A percentile compares a stretch with the other conserved stretches of the same genome.
Conservation (phyloP, 2,888 invertebrate species). For the Tipula helvola region DNA sequence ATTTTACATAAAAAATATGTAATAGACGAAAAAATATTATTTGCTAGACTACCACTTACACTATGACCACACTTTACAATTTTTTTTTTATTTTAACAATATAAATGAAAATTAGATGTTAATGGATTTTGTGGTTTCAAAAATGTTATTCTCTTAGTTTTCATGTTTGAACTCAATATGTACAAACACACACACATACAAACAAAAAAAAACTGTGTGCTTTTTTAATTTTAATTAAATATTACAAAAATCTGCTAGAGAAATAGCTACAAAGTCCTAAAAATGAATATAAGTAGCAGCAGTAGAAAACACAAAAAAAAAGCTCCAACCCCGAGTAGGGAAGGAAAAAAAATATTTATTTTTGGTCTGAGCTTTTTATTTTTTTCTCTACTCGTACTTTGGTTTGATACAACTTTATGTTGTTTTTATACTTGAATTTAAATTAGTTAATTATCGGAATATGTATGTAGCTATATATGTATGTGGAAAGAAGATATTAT, state of each 20-base stretch:
- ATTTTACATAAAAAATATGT: neutral
- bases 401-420: neutral
- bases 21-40: neutral
- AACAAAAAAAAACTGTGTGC: neutral
- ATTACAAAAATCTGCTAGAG: neutral
- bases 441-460: neutral
- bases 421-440: neutral
- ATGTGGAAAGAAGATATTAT: neutral
- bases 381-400: neutral
- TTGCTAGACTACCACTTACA: neutral
- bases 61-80: neutral
- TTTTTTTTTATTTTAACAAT: neutral
- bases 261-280: neutral
- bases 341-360: neutral
- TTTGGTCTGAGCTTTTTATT: neutral
- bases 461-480: neutral
- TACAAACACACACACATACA: neutral
- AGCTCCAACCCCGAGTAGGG: neutral
- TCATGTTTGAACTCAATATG: neutral
- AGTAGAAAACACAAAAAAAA: neutral
- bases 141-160: neutral
- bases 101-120: constrained; percentile 10
- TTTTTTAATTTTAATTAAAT: neutral
- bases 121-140: constrained; percentile 6
- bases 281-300: neutral